These are phyloP conservation scores for Microcebus griseorufus DNA, from an alignment of 2,113 vertebrate genomes.

Conservation along the genomic window DNA sequence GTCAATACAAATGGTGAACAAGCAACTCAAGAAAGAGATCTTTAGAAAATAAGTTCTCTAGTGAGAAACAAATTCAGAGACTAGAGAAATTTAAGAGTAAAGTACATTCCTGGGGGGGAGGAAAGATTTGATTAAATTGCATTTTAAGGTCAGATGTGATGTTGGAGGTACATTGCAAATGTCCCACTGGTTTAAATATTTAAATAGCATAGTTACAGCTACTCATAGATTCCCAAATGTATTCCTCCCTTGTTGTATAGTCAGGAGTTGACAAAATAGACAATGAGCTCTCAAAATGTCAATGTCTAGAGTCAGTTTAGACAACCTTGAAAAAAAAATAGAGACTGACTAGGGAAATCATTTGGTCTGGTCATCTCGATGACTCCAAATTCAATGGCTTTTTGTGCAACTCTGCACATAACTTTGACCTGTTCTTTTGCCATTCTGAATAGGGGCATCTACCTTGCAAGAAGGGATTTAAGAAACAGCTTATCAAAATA, in stretches of 20 bases:
- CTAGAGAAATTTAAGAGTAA: not conserved
- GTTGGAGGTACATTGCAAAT: not conserved
- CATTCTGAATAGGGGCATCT: not conserved
- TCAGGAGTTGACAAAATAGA: not conserved
- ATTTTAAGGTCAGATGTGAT: not conserved
- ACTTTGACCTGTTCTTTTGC: not conserved
- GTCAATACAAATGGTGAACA: constrained; percentile 1
- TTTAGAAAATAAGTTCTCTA: constrained; percentile 2
- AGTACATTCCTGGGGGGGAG: not conserved
- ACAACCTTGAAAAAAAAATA: not conserved
- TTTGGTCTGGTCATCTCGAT: not conserved
- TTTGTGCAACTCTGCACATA: not conserved
- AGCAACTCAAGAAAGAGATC: constrained; percentile 18
- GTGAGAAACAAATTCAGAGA: not conserved
- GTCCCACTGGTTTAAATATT: not conserved
- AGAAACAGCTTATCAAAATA: constrained; percentile 17
- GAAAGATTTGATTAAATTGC: not conserved
- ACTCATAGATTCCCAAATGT: not conserved
- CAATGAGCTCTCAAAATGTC: not conserved
- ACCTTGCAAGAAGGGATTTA: not conserved
- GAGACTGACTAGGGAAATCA: not conserved
- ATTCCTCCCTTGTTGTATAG: not conserved
- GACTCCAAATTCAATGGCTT: not conserved
- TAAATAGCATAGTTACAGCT: not conserved
- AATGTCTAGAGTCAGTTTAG: not conserved